Evolutionary conservation across 2,797 vertebrate species (phyloP).

Genomic region (Chaenodraco wilsoni): DNA sequence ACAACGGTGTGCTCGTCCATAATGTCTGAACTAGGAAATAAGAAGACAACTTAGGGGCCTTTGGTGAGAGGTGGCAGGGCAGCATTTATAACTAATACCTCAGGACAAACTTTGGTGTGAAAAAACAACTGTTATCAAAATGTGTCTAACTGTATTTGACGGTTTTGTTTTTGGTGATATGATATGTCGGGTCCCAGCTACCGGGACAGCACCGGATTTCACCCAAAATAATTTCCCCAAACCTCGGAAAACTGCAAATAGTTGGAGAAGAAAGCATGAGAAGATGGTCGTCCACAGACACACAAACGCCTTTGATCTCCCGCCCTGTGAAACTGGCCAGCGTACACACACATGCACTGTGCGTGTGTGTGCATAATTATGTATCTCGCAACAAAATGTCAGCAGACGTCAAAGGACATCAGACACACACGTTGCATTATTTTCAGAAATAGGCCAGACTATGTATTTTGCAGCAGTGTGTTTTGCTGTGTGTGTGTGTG

Average conservation of each 20-base stretch:
- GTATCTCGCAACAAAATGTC: conserved; percentile 60
- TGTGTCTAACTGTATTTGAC: not conserved
- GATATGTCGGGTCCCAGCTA: not conserved
- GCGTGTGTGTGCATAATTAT: conserved; percentile 52
- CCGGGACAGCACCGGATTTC: conserved; percentile 5
- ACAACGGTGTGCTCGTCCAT: not conserved
- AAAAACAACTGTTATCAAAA: not conserved
- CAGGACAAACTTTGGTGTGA: not conserved
- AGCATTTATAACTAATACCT: not conserved
- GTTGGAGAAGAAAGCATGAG: conserved; percentile 34
- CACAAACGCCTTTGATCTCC: conserved; percentile 62
- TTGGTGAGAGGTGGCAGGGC: not conserved
- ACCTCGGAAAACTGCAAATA: conserved; percentile 32
- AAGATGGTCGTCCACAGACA: conserved; percentile 43
- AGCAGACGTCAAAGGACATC: conserved; percentile 71
- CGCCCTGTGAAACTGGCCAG: conserved; percentile 54
- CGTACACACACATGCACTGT: conserved; percentile 9
- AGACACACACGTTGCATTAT: conserved; percentile 59
- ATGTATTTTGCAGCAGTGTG: conserved; percentile 31
- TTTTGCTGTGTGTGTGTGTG: conserved; percentile 12
- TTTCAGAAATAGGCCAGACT: conserved; percentile 58
- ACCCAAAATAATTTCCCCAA: conserved; percentile 22
- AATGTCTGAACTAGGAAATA: not conserved
- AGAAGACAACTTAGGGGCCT: not conserved
- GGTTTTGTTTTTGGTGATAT: not conserved